Conservation (phyloP, 1,140 invertebrate species). For the Megathymus violae region DNA sequence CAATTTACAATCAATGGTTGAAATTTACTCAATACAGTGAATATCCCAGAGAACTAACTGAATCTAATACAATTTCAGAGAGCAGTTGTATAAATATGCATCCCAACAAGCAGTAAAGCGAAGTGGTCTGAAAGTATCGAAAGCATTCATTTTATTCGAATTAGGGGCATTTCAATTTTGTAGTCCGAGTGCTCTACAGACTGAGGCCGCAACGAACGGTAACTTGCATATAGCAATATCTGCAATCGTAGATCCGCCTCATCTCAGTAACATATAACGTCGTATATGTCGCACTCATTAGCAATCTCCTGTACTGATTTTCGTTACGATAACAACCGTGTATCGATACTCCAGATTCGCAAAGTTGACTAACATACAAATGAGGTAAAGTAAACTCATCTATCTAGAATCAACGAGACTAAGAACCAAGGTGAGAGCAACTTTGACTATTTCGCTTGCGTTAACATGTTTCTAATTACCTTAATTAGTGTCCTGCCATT, state of each 20-base stretch:
- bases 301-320: constrained; percentile 43
- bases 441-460: constrained; percentile 45
- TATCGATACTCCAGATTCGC: constrained; percentile 42
- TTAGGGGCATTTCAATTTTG: constrained; percentile 73
- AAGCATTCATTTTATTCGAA: constrained; percentile 59
- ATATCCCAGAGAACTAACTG: constrained; percentile 46
- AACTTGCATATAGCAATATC: constrained; percentile 74
- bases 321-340: constrained; percentile 36
- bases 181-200: constrained; percentile 58
- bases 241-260: constrained; percentile 45
- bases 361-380: constrained; percentile 32
- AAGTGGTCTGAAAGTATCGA: constrained; percentile 52
- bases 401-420: constrained; percentile 32
- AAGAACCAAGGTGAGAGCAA: constrained; percentile 35
- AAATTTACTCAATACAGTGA: constrained; percentile 48
- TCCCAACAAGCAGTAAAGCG: constrained; percentile 32
- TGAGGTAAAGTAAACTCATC: constrained; percentile 33
- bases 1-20: constrained; percentile 58
- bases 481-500: constrained; percentile 72
- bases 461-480: constrained; percentile 71
- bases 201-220: constrained; percentile 50
- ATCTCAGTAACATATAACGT: constrained; percentile 36
- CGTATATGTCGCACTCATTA: constrained; percentile 48
- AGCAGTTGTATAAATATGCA: constrained; percentile 46
- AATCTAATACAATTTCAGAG: constrained; percentile 40